Evolutionary conservation across 2,113 vertebrate genomes (phyloP).

Genomic region (Sander lucioperca): DNA sequence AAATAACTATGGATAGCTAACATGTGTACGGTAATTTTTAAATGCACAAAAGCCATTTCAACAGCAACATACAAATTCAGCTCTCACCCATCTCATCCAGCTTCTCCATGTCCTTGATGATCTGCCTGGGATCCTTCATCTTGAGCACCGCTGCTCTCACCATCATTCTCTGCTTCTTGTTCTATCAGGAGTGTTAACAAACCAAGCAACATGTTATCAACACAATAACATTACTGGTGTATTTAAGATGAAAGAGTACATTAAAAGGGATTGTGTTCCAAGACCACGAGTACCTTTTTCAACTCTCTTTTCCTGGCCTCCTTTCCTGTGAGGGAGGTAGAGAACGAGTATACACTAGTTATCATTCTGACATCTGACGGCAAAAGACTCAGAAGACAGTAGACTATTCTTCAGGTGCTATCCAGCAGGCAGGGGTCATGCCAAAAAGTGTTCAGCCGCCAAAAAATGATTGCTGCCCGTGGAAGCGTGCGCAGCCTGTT

Average conservation of each 20-base stretch:
- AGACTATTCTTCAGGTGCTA: background rate
- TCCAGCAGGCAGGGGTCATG: background rate
- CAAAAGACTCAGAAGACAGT: too few species aligned
- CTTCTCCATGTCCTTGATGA: constrained; percentile 99
- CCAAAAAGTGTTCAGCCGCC: too few species aligned
- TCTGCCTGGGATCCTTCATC: constrained; percentile 99
- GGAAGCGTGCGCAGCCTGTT: too few species aligned
- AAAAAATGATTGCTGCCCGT: too few species aligned
- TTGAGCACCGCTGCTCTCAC: constrained; percentile 97
- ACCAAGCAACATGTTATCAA: background rate
- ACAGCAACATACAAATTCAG: background rate
- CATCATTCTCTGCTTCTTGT: constrained; percentile 99
- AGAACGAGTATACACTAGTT: background rate
- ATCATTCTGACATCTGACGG: background rate
- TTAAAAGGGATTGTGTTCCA: background rate
- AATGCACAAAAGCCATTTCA: background rate
- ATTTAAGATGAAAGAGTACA: background rate
- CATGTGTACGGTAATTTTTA: background rate
- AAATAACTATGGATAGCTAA: background rate
- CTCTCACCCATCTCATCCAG: constrained; percentile 97
- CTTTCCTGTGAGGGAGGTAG: constrained; percentile 87
- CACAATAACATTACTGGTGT: rapidly evolving
- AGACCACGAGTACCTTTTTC: constrained; percentile 89
- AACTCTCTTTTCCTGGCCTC: constrained; percentile 98
- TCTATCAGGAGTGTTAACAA: constrained; percentile 78